phyloP scores from a whole-genome alignment of 2,113 vertebrate species.

The Neogale vison region DNA sequence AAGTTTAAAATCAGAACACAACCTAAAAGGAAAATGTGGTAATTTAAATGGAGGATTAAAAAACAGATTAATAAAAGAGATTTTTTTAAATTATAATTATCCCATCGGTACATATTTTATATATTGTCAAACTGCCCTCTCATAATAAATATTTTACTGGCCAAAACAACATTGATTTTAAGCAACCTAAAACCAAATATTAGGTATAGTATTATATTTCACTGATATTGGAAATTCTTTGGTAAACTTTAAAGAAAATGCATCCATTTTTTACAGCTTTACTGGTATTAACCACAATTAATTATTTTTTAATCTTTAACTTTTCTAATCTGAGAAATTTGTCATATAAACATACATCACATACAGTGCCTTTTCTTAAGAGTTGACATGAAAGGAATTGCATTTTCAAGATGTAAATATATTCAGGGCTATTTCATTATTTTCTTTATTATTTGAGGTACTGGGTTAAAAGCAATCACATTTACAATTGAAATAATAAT shows the following conservation, averaged over 20 bases:
- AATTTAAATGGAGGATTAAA: neutral
- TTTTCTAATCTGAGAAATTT: neutral
- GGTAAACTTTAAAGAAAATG: neutral
- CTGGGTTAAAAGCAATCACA: neutral
- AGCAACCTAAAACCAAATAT: neutral
- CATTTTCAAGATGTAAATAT: neutral
- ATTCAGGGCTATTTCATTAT: neutral
- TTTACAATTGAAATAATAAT: neutral
- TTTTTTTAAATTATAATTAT: neutral
- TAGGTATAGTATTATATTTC: neutral
- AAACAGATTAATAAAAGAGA: neutral
- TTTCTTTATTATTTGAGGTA: neutral
- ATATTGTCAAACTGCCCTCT: neutral
- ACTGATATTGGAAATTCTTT: neutral
- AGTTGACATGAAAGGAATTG: neutral
- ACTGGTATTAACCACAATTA: neutral
- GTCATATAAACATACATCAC: neutral
- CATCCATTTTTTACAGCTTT: neutral
- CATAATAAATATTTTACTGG: neutral
- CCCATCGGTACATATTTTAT: rapidly evolving
- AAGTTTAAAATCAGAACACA: neutral
- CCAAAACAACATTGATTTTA: neutral
- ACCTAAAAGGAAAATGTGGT: neutral
- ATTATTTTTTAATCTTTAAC: neutral
- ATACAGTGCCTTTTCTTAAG: neutral